Conservation (phyloP, 64 coral and sea anemone genomes). For the Stichodactyla helianthus region DNA sequence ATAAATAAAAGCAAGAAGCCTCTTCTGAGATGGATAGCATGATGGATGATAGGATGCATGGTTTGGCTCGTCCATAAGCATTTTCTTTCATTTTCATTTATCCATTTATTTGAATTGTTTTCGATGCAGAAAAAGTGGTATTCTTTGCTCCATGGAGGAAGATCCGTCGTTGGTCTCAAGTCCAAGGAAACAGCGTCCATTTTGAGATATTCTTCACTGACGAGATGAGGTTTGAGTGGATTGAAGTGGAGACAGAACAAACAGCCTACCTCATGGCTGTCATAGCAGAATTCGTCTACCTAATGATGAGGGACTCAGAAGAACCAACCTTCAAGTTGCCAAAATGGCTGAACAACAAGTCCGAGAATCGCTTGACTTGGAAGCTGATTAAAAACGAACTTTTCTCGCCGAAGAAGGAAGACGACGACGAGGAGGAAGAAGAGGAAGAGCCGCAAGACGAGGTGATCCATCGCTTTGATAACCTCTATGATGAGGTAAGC, state of each 20-base stretch:
- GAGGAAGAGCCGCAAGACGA: constrained; percentile 21
- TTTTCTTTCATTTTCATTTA: too few relatives aligned
- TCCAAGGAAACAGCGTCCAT: constrained; percentile 78
- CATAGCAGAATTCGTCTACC: constrained; percentile 61
- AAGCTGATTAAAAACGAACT: constrained; percentile 63
- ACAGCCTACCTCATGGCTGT: constrained; percentile 70
- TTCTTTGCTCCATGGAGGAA: constrained; percentile 88
- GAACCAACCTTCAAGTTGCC: constrained; percentile 39
- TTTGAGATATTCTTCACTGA: constrained; percentile 90
- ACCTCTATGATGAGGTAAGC: constrained; percentile 45
- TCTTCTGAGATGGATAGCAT: too few relatives aligned
- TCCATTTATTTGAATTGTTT: not conserved
- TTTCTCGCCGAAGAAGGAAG: constrained; percentile 24
- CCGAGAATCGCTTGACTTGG: constrained; percentile 38
- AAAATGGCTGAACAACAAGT: constrained; percentile 16
- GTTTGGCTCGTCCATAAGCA: too few relatives aligned
- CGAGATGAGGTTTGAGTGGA: constrained; percentile 78
- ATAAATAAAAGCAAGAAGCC: too few relatives aligned
- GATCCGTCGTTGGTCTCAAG: constrained; percentile 87
- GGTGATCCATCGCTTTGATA: constrained; percentile 43
- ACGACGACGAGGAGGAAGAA: constrained; percentile 16
- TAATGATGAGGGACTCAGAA: constrained; percentile 54
- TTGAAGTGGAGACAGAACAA: constrained; percentile 71
- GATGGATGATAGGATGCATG: too few relatives aligned
- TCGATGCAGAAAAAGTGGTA: constrained; percentile 38